Conservation (phyloP, 2,113 vertebrate species). For the Centropristis striata region DNA sequence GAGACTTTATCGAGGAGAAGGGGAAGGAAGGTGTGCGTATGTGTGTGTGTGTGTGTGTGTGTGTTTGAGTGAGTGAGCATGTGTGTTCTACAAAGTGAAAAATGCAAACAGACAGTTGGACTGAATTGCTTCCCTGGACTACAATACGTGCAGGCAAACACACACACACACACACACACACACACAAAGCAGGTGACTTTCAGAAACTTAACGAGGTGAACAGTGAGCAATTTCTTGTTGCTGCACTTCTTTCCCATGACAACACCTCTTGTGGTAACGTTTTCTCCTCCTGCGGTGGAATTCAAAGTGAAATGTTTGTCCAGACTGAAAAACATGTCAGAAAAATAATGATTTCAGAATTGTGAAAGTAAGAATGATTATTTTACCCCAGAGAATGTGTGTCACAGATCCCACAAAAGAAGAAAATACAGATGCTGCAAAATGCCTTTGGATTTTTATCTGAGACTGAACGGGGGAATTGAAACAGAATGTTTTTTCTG, state of each 20-base stretch:
- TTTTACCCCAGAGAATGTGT: too few relatives aligned
- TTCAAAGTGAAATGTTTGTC: too few relatives aligned
- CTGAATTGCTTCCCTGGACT: conserved; percentile 40
- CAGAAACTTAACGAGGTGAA: conserved; percentile 8
- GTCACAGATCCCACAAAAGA: too few relatives aligned
- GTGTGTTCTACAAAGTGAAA: neutral
- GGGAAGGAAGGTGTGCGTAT: conserved; percentile 1
- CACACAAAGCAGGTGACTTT: conserved; percentile 15
- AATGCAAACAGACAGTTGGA: conserved; percentile 31
- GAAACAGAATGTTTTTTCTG: too few relatives aligned
- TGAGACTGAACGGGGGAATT: too few relatives aligned
- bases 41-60: conserved; percentile 19
- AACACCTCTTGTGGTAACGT: neutral
- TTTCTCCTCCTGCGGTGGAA: too few relatives aligned
- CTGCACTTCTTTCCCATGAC: neutral
- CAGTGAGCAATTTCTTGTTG: neutral
- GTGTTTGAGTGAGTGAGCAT: conserved; percentile 1
- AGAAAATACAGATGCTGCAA: too few relatives aligned
- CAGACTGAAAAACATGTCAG: too few relatives aligned
- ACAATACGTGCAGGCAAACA: conserved; percentile 13
- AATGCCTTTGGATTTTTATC: too few relatives aligned
- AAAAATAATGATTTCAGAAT: too few relatives aligned
- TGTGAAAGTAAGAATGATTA: too few relatives aligned
- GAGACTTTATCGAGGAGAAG: neutral
- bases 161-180: conserved; percentile 2